Evolutionary conservation across 2,797 vertebrate genomes (phyloP), one percentile per base, ranked within the genome.

Genomic region (Anableps anableps): DNA sequence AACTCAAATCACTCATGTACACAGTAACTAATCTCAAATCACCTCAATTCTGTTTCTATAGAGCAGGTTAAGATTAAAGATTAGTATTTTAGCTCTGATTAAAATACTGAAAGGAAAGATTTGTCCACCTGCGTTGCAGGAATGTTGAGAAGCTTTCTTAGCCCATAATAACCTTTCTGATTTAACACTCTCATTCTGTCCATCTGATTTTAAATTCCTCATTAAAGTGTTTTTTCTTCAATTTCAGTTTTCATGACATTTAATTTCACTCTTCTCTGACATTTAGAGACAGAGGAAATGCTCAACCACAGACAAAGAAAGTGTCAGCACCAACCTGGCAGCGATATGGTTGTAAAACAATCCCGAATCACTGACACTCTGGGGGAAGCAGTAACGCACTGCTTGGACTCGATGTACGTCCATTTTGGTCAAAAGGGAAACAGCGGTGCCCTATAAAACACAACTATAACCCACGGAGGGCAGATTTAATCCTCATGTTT

Each of bases 341-440:
- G 90, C 81, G 75, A 93, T 90, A 88, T 92, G 92, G 82, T 76
- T 93, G 88, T 93, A 91, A 87, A 94, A 95, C 84, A 96, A 81
- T 50, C 95, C 95, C 36, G 95, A 95, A 90, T 95, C 95, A 83
- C 95, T 95, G 85, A 95, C 89, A 71, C 95, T 95, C 90, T 95
- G 95, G 68, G 95, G 94, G 73, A 96, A 90, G 88, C 93, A 95
- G 88, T 93, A 95, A 51, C 93, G 91, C 50, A 94, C 72, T 36
- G 91, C 91, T 77, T 94, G 94, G 71, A 93, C 68, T 38, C 88
- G 93, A 58, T 92, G 92, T 68, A 90, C 72, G 73, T 96, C 95
- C 95, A 96, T 96, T 80, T 89, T 83, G 74, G 78, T 75, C 16
- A 83, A 82, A 4, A 53, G 53, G 34, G 72, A 81, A 85, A 64